Conservation (phyloP, 2,888 invertebrate species). For the Plemyria rubiginata region DNA sequence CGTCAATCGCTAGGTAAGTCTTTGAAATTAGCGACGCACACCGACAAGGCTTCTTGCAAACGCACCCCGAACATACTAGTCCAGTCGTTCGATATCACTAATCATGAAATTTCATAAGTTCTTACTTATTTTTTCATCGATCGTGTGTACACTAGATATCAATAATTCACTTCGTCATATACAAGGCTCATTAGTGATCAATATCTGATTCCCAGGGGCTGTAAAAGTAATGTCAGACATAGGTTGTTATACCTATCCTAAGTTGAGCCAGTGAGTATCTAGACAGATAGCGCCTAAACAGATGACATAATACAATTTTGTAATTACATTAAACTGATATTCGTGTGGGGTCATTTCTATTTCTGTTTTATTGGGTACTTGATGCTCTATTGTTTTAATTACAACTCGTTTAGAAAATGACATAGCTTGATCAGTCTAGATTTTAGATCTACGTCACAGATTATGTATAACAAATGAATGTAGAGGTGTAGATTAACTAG, state of each 20-base stretch:
- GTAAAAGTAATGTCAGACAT: slow-evolving; percentile 1
- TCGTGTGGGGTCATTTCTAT: slow-evolving; percentile 31
- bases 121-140: slow-evolving; percentile 65
- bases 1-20: slow-evolving; percentile 56
- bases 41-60: slow-evolving; percentile 59
- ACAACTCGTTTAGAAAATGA: slow-evolving; percentile 7
- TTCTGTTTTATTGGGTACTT: slow-evolving; percentile 24
- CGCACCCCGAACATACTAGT: slow-evolving; percentile 64
- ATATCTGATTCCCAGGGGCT: not conserved
- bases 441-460: slow-evolving; percentile 33
- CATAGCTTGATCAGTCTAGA: slow-evolving; percentile 13
- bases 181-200: slow-evolving; percentile 7
- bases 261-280: slow-evolving; percentile 7
- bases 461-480: slow-evolving; percentile 25
- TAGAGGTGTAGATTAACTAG: too few species aligned
- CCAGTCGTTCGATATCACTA: slow-evolving; percentile 58
- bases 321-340: slow-evolving; percentile 20
- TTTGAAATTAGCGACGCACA: slow-evolving; percentile 48
- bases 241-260: slow-evolving; percentile 15
- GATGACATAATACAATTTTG: slow-evolving; percentile 35
- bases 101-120: slow-evolving; percentile 55
- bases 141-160: slow-evolving; percentile 53
- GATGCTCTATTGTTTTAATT: slow-evolving; percentile 6
- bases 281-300: slow-evolving; percentile 7
- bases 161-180: slow-evolving; percentile 27